Percentiles rank a stretch among this genome's conserved stretches.
phyloP scores from a whole-genome alignment of 2,797 vertebrate species.

The Todus mexicanus region DNA sequence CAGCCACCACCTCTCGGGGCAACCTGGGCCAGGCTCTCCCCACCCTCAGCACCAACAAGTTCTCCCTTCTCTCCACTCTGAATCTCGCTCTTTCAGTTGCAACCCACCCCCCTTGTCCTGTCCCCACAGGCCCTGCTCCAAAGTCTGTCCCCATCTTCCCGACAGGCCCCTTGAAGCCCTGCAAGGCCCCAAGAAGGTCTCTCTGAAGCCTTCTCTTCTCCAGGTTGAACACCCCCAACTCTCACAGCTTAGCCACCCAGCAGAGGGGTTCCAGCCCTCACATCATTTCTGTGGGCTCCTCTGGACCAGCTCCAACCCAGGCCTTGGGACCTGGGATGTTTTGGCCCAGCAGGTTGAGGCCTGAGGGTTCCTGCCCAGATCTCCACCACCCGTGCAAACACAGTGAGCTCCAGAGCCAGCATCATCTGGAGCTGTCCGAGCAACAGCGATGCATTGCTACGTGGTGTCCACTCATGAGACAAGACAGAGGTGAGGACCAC shows the following conservation, averaged over 20 bases:
- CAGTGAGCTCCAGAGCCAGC: background rate
- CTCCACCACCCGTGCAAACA: background rate
- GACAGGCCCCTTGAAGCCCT: background rate
- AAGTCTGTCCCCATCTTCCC: background rate
- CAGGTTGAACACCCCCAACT: background rate
- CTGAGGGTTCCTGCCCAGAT: background rate
- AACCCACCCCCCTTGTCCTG: background rate
- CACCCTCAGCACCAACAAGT: background rate
- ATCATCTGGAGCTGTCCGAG: background rate
- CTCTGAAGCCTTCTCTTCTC: background rate
- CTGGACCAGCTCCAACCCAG: background rate
- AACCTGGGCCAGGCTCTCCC: background rate
- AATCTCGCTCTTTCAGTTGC: background rate
- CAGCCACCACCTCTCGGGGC: too few species aligned
- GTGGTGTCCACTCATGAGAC: accelerated
- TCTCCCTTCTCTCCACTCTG: background rate
- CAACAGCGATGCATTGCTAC: background rate
- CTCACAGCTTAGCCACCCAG: background rate
- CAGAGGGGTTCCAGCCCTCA: background rate
- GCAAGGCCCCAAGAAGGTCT: background rate
- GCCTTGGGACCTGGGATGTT: background rate
- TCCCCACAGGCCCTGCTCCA: background rate
- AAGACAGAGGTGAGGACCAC: background rate
- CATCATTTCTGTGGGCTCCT: background rate
- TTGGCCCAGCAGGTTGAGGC: background rate